A percentile compares a stretch with the other conserved stretches of the same genome.
Evolutionary conservation across 2,888 invertebrate genomes (phyloP).

Genomic region (Lymantria dispar): DNA sequence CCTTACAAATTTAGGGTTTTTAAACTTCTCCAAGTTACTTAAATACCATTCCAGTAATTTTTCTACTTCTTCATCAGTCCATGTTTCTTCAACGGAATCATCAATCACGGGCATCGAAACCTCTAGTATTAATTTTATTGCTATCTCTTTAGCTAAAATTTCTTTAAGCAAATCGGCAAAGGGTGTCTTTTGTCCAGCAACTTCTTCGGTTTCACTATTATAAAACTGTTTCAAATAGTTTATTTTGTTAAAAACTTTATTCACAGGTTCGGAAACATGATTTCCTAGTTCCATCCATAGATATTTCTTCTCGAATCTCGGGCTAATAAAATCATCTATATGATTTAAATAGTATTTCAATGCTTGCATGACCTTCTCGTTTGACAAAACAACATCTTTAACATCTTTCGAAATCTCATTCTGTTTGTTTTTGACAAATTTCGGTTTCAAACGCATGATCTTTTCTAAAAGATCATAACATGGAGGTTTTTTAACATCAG

Average conservation of each 20-base stretch:
- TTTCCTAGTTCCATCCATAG: constrained; percentile 65
- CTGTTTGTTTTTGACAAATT: constrained; percentile 42
- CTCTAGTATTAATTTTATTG: constrained; percentile 45
- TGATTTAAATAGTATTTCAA: constrained; percentile 62
- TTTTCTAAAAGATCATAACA: constrained; percentile 52
- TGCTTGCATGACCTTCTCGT: constrained; percentile 53
- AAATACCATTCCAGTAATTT: constrained; percentile 65
- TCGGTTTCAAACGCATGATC: constrained; percentile 53
- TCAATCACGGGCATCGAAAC: constrained; percentile 34
- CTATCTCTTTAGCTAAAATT: constrained; percentile 49
- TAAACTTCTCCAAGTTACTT: constrained; percentile 69
- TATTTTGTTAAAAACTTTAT: constrained; percentile 62
- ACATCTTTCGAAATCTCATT: constrained; percentile 38
- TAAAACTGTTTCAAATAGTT: constrained; percentile 63
- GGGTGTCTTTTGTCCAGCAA: constrained; percentile 32
- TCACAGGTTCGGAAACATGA: constrained; percentile 48
- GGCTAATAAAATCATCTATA: constrained; percentile 64
- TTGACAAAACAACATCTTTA: constrained; percentile 49
- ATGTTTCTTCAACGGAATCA: constrained; percentile 38
- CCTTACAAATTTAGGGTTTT: constrained; percentile 65
- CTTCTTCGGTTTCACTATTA: constrained; percentile 39
- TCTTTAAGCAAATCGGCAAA: constrained; percentile 48
- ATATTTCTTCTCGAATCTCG: constrained; percentile 64
- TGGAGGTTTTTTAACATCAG: constrained; percentile 25
- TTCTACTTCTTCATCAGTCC: constrained; percentile 62